Evolutionary conservation across 2,113 vertebrate species (phyloP).

Genomic region (Rissa tridactyla): DNA sequence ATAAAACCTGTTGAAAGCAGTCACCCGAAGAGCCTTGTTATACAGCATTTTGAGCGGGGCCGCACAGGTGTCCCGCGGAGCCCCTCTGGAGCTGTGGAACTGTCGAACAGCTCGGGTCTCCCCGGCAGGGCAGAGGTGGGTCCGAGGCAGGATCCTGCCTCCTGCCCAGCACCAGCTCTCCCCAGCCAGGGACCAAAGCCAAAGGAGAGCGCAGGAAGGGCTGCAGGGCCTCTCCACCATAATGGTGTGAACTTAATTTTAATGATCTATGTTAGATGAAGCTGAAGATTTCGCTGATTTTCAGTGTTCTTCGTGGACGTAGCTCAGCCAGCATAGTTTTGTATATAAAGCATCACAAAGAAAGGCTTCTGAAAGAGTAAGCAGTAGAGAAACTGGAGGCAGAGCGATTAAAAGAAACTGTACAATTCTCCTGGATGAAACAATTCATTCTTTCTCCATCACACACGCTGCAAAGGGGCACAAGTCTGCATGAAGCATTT

Average conservation of each 20-base stretch:
- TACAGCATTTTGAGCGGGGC: not conserved
- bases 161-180: not conserved
- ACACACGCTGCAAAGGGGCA: not conserved
- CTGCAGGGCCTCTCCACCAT: not conserved
- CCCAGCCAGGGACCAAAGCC: not conserved
- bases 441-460: not conserved
- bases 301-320: not conserved
- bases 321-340: not conserved
- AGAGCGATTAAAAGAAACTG: not conserved
- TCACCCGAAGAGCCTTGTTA: not conserved
- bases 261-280: not conserved
- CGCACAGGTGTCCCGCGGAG: not conserved
- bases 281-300: not conserved
- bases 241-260: not conserved
- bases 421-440: not conserved
- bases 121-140: not conserved
- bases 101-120: not conserved
- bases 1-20: not conserved
- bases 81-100: not conserved
- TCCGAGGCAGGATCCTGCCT: not conserved
- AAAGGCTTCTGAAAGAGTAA: not conserved
- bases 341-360: not conserved
- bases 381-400: not conserved
- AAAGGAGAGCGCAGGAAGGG: not conserved
- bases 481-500: not conserved